phyloP scores from a whole-genome alignment of 2,113 vertebrate species.

The Anarrhichthys ocellatus region DNA sequence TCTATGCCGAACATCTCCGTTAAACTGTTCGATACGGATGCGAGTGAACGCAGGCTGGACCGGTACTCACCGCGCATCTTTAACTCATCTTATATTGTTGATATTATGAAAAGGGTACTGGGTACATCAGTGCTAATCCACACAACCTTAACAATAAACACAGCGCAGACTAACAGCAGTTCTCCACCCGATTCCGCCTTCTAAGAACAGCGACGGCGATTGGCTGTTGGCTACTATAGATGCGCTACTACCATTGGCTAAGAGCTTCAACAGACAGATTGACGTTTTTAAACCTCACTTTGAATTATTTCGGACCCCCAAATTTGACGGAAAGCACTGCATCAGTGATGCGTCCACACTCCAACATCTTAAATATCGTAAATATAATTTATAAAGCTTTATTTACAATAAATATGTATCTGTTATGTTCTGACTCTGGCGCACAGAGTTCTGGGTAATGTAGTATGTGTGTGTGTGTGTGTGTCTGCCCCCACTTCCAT shows the following conservation, averaged over 20 bases:
- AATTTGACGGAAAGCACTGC: fast-evolving
- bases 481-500: neutral
- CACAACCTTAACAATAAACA: conserved; percentile 89
- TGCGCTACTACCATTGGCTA: conserved; percentile 72
- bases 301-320: fast-evolving
- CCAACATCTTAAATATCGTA: fast-evolving
- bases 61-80: conserved; percentile 61
- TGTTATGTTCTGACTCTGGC: neutral
- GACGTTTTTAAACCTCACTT: neutral
- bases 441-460: conserved; percentile 74
- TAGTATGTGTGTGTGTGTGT: conserved; percentile 53
- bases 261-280: conserved; percentile 44
- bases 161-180: conserved; percentile 85
- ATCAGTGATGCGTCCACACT: fast-evolving
- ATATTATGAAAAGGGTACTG: conserved; percentile 64
- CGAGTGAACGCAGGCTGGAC: neutral
- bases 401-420: neutral
- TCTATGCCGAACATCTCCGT: conserved; percentile 18
- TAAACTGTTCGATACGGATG: conserved; percentile 16
- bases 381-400: neutral
- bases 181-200: conserved; percentile 81
- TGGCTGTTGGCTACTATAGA: conserved; percentile 61
- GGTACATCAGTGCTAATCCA: conserved; percentile 85
- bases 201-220: conserved; percentile 76
- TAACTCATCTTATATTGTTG: conserved; percentile 52